A percentile compares a stretch with the other conserved stretches of the same genome.
Conservation (phyloP, 2,113 vertebrate genomes). For the Ceuthmochares aereus region DNA sequence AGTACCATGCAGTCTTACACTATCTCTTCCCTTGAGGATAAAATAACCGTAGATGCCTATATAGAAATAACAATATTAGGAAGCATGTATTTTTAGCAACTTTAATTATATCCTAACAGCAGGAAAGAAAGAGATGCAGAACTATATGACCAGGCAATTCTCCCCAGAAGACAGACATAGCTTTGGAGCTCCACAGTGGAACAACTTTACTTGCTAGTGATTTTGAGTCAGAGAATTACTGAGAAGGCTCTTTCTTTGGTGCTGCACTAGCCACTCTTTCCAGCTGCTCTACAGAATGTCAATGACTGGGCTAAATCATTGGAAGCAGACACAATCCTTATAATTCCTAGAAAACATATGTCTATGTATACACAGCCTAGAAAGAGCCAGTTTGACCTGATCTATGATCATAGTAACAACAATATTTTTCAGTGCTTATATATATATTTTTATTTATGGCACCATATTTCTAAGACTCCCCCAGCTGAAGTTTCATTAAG, state of each 20-base stretch:
- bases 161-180: not conserved
- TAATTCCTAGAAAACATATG: fast-evolving
- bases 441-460: not conserved
- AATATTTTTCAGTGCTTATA: not conserved
- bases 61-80: not conserved
- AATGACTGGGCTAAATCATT: not conserved
- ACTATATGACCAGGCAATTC: not conserved
- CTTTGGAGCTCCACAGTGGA: not conserved
- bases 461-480: not conserved
- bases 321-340: not conserved
- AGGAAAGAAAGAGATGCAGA: slow-evolving; percentile 23
- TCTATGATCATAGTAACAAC: not conserved
- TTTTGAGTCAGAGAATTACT: not conserved
- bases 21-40: not conserved
- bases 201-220: not conserved
- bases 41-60: not conserved
- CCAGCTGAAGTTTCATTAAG: not conserved
- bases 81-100: slow-evolving; percentile 51
- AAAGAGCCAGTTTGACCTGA: not conserved
- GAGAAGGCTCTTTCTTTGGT: not conserved
- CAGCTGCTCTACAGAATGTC: not conserved
- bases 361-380: fast-evolving
- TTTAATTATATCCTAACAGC: slow-evolving; percentile 61
- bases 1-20: not conserved
- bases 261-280: fast-evolving